A percentile compares a stretch with the other conserved stretches of the same genome.
These are phyloP conservation scores for Solen grandis DNA, from an alignment of 1,140 invertebrate genomes.

Conservation along the genomic window DNA sequence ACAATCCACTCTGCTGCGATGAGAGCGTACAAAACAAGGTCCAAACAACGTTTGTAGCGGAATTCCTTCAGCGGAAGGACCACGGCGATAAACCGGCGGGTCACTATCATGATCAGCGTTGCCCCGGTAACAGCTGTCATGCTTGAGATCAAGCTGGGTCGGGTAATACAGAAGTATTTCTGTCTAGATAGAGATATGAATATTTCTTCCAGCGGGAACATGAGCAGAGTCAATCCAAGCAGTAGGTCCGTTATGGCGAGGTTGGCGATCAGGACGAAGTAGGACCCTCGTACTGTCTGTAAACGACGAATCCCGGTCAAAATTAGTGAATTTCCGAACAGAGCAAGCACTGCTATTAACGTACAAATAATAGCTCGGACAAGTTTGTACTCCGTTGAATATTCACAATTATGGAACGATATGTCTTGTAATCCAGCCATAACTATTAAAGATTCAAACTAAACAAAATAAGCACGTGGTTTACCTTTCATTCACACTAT, in stretches of 20 bases:
- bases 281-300: neutral
- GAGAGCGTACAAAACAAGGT: neutral
- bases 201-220: neutral
- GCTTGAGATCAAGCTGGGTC: neutral
- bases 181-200: neutral
- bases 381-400: no score
- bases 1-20: neutral
- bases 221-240: neutral
- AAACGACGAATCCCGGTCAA: neutral
- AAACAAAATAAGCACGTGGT: no score
- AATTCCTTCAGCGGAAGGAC: neutral
- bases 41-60: neutral
- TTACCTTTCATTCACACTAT: no score
- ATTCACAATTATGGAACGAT: no score
- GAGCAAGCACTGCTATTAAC: neutral
- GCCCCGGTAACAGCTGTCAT: neutral
- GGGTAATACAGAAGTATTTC: neutral
- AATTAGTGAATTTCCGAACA: neutral
- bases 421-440: no score
- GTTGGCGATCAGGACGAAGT: neutral
- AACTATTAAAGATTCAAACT: no score
- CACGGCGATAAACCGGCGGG: neutral
- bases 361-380: no score
- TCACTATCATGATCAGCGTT: neutral
- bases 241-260: neutral